Conservation (phyloP, 1,140 invertebrate species). For the Ceratitis capitata region DNA sequence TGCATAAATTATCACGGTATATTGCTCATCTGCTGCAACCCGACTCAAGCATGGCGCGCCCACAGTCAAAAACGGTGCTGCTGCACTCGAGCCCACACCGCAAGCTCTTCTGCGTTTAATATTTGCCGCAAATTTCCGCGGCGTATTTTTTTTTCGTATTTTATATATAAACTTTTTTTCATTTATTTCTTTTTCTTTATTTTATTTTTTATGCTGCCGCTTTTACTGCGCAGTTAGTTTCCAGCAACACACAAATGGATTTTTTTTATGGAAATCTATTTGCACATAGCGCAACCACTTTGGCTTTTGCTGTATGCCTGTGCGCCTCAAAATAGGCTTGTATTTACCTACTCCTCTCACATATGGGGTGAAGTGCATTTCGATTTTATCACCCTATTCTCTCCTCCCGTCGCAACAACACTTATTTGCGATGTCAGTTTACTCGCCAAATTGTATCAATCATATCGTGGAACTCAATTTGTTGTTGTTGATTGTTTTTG, state of each 20-base stretch:
- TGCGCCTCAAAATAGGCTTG: background rate
- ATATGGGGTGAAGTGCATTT: background rate
- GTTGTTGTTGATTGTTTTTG: background rate
- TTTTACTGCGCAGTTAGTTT: conserved; percentile 13
- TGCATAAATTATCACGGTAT: conserved; percentile 44
- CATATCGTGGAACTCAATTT: background rate
- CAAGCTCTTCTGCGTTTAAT: background rate
- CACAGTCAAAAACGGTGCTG: background rate
- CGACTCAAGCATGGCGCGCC: background rate
- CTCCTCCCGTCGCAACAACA: background rate
- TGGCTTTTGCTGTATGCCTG: background rate
- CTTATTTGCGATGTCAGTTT: conserved; percentile 42
- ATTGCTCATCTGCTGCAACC: conserved; percentile 27
- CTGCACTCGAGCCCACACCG: background rate
- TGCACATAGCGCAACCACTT: background rate
- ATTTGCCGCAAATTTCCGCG: conserved; percentile 19
- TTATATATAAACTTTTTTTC: too few relatives aligned
- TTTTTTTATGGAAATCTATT: background rate
- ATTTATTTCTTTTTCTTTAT: background rate
- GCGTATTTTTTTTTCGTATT: background rate
- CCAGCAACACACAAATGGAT: background rate
- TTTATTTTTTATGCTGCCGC: background rate
- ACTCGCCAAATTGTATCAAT: conserved; percentile 41
- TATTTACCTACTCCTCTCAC: background rate
- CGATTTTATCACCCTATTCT: background rate